phyloP scores from a whole-genome alignment of 2,888 invertebrate genomes.

The Troglohyphantes excavatus region DNA sequence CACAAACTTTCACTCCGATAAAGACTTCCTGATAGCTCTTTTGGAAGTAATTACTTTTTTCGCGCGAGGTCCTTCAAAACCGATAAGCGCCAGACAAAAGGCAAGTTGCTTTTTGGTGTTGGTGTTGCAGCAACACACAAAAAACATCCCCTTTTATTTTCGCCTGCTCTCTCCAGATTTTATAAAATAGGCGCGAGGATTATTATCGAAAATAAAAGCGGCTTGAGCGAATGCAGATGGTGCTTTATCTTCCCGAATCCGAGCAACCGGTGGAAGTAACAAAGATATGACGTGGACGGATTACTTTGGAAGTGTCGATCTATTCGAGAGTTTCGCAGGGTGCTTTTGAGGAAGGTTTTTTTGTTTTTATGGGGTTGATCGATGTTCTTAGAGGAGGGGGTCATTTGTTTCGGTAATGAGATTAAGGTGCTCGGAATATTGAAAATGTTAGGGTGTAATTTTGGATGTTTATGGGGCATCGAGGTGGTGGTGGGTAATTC shows the following conservation, averaged over 20 bases:
- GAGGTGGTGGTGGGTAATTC: neutral
- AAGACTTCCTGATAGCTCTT: conserved; percentile 54
- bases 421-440: neutral
- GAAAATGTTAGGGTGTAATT: neutral
- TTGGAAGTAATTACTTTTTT: conserved; percentile 57
- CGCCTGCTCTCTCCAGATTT: too few species aligned
- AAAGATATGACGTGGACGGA: conserved; percentile 37
- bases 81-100: conserved; percentile 35
- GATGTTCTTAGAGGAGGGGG: neutral
- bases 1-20: conserved; percentile 46
- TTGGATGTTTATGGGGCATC: neutral
- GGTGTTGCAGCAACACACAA: neutral
- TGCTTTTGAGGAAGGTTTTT: neutral
- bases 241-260: conserved; percentile 26
- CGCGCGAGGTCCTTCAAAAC: neutral
- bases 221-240: conserved; percentile 35
- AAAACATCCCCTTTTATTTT: neutral
- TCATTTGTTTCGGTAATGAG: neutral
- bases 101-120: neutral
- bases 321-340: neutral
- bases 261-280: conserved; percentile 51
- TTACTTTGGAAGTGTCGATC: conserved; percentile 31
- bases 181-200: conserved; percentile 14
- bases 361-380: neutral
- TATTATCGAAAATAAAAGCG: conserved; percentile 32